These are phyloP conservation scores for Leptopilina drosophilae DNA, from an alignment of 2,888 invertebrate genomes.

Conservation along the genomic window DNA sequence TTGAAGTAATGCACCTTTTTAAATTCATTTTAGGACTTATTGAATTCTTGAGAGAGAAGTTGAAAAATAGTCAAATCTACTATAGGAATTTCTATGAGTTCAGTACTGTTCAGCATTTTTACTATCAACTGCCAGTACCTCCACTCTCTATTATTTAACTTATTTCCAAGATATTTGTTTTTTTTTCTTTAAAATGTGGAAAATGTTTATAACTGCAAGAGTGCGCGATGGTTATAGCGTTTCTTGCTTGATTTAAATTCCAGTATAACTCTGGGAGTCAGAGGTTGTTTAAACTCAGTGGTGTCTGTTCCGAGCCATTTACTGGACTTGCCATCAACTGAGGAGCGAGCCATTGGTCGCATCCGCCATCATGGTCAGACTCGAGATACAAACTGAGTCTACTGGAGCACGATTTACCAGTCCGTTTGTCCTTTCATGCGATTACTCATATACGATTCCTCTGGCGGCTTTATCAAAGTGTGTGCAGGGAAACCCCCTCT, in stretches of 20 bases:
- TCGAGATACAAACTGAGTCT: conserved; percentile 26
- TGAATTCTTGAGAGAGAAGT: too few relatives aligned
- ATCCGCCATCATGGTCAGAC: conserved; percentile 15
- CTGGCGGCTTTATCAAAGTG: conserved; percentile 26
- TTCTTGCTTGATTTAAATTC: not conserved
- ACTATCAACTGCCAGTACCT: too few relatives aligned
- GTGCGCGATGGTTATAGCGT: not conserved
- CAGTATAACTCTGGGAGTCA: not conserved
- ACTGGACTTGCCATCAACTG: conserved; percentile 19
- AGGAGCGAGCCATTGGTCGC: not conserved
- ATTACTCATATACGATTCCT: conserved; percentile 40
- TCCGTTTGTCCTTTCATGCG: conserved; percentile 35
- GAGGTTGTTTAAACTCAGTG: not conserved
- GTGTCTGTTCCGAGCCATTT: conserved; percentile 19
- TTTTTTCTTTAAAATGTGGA: too few relatives aligned
- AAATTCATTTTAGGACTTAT: too few relatives aligned
- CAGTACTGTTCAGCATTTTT: too few relatives aligned
- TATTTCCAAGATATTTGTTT: too few relatives aligned
- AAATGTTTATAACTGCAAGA: too few relatives aligned
- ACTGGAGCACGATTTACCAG: conserved; percentile 26
- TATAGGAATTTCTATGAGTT: too few relatives aligned
- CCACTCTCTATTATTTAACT: too few relatives aligned
- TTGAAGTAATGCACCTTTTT: too few relatives aligned
- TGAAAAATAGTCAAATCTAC: too few relatives aligned
- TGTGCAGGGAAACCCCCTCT: conserved; percentile 2